Evolutionary conservation across 2,797 vertebrate genomes (phyloP), one percentile per base, ranked within the genome.

Genomic region (Intellagama lesueurii): DNA sequence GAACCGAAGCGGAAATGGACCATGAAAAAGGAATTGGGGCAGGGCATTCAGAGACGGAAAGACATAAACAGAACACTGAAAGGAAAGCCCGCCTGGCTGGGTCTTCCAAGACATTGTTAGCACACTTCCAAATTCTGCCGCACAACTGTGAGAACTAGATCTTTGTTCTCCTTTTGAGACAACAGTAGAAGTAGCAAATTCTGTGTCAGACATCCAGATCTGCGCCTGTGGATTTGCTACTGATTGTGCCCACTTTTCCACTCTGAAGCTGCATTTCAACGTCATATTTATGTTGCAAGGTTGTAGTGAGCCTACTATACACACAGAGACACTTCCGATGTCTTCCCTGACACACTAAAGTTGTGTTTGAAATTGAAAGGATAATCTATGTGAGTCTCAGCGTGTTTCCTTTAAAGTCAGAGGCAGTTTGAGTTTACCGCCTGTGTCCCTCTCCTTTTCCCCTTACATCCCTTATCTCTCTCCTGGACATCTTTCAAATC

Each of bases 31-130:
- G 80, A 92, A 90, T 80, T 89, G 92, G 91, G 85, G 85, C 81
- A 47, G 81, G 86, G 79, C 78, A 90, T 78, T 86, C 88, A 86
- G 84, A 93, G 82, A 73, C 91, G 26, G 69, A n/a, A 77, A 68
- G 86, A 88, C 26, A 4, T 77, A 4, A 89, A 75, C 1, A 9
- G 32, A 64, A 26, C 49, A 17, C 52, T 0, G 12, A 86, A 85
- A 28, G 64, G 77, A 92, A 80, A 56, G 88, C 92, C 0, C 0
- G 11, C 73, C 52, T 73, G 83, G 0, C 19, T 73, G 28, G n/a
- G 47, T 73, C 28, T 73, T 49, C 69, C 52, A 52, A 52, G 52
- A 8, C 52, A 52, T 52, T 4, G 30, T 19, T 32, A 52, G 32
- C 68, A 72, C 44, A 26, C 72, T 35, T 73, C 24, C 68, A 73